phyloP scores from a whole-genome alignment of 2,113 vertebrate genomes.

The Australoheros scitulus region DNA sequence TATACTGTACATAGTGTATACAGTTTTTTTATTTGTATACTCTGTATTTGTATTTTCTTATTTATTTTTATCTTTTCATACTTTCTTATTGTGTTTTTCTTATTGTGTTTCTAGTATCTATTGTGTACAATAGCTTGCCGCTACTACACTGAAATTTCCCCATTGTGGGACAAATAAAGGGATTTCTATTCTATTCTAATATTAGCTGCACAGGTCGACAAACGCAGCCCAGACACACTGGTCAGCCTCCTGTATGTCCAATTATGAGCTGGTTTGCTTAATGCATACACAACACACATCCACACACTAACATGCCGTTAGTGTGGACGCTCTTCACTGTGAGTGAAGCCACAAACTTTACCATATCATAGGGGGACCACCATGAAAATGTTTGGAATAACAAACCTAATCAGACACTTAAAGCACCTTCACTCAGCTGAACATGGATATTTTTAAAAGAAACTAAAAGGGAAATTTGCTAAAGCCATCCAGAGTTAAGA shows the following conservation, averaged over 20 bases:
- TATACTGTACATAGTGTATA: too few species aligned
- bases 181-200: too few species aligned
- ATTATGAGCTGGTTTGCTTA: background rate
- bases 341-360: background rate
- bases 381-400: background rate
- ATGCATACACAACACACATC: background rate
- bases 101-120: too few species aligned
- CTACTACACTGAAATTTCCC: too few species aligned
- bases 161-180: too few species aligned
- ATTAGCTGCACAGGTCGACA: rapidly evolving
- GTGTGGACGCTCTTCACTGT: background rate
- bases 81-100: too few species aligned
- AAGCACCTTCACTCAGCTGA: background rate
- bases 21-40: too few species aligned
- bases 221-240: background rate
- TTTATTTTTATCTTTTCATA: too few species aligned
- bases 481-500: background rate
- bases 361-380: background rate
- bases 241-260: background rate
- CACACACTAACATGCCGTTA: rapidly evolving
- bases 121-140: too few species aligned
- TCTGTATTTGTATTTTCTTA: too few species aligned
- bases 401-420: background rate
- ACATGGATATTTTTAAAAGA: background rate
- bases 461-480: background rate